A percentile compares a stretch with the other conserved stretches of the same genome.
phyloP scores from a whole-genome alignment of 2,888 invertebrate species.

The Epinotia ramella region DNA sequence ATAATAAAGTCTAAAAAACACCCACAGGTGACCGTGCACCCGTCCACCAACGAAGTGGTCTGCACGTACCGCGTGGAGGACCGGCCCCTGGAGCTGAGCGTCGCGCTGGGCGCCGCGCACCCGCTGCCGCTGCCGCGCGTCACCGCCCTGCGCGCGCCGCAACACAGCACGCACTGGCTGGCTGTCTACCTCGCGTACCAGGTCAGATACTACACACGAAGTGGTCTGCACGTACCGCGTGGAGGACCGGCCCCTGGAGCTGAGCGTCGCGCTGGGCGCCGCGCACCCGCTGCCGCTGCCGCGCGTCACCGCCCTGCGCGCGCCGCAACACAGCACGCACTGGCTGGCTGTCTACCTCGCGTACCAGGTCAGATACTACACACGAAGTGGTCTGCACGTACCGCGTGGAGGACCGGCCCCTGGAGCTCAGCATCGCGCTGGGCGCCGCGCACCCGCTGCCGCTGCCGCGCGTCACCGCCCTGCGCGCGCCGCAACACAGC shows the following conservation, averaged over 20 bases:
- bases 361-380: conserved; percentile 88
- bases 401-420: conserved; percentile 91
- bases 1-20: no score
- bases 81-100: conserved; percentile 90
- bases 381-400: conserved; percentile 92
- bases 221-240: conserved; percentile 92
- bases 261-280: conserved; percentile 90
- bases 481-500: conserved; percentile 54
- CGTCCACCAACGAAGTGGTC: conserved; percentile 90
- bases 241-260: conserved; percentile 92
- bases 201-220: conserved; percentile 85
- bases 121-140: conserved; percentile 86
- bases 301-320: conserved; percentile 48
- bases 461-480: conserved; percentile 55
- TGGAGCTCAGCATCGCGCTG: conserved; percentile 92
- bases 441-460: conserved; percentile 94
- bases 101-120: conserved; percentile 92
- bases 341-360: conserved; percentile 92
- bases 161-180: conserved; percentile 76
- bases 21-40: conserved; percentile 89
- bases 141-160: conserved; percentile 49
- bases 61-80: conserved; percentile 94
- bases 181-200: conserved; percentile 95
- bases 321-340: conserved; percentile 58
- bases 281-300: conserved; percentile 92